phyloP scores from a whole-genome alignment of 2,113 vertebrate species.

The Cettia cetti region DNA sequence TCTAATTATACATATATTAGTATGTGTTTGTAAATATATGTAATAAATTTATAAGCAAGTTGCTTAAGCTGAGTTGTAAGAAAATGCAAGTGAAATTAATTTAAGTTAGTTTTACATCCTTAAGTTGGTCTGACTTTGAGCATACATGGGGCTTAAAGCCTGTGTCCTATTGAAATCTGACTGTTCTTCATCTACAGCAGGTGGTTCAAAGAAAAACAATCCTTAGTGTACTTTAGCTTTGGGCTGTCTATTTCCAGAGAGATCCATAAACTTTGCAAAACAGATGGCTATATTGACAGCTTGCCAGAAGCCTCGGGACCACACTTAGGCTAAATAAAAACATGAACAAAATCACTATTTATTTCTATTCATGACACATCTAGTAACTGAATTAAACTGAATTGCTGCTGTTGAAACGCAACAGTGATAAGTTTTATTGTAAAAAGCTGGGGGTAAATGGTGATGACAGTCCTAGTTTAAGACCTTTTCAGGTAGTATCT shows the following conservation, averaged over 20 bases:
- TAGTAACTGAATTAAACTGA: neutral
- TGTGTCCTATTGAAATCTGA: neutral
- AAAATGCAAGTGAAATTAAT: neutral
- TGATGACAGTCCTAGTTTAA: neutral
- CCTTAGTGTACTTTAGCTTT: neutral
- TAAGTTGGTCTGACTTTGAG: neutral
- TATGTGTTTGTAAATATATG: neutral
- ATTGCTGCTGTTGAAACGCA: neutral
- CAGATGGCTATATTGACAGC: slow-evolving; percentile 21
- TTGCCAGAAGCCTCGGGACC: slow-evolving; percentile 31
- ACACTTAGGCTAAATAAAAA: slow-evolving; percentile 3
- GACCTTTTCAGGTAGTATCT: neutral
- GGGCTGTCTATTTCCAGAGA: slow-evolving; percentile 2
- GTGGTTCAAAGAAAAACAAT: neutral
- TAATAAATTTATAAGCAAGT: neutral
- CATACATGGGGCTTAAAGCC: neutral
- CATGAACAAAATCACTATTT: slow-evolving; percentile 5
- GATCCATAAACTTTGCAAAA: slow-evolving; percentile 13
- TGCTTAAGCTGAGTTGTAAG: neutral
- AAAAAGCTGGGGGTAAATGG: neutral
- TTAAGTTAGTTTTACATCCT: neutral
- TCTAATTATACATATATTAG: neutral
- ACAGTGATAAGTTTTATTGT: neutral
- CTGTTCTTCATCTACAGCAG: neutral
- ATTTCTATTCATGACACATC: neutral